Base-by-base conservation (phyloP, 2,113 vertebrate species). In the Sisor rabdophorus region DNA sequence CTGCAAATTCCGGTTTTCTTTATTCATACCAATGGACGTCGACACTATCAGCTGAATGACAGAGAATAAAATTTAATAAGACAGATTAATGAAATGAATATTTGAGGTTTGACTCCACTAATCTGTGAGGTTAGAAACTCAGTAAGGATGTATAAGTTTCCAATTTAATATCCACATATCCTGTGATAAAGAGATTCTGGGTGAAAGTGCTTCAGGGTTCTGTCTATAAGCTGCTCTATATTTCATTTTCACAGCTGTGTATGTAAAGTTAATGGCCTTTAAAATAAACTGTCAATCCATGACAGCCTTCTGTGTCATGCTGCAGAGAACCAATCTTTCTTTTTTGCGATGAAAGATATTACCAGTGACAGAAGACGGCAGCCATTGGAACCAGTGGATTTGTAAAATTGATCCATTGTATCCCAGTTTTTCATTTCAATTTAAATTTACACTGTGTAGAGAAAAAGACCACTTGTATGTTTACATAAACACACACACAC, bases 201-300 rank as follows among this genome's bases (percentile, higher is more conserved):
- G 81, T 78, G 77, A 81, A 11, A n/a, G 71, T 82, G 83, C 75
- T 77, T 71, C 75, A 74, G 79, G 81, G 76, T 50, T 40, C 56
- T 40, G 30, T 70, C 72, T 75, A 73, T 82, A 85, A 67, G n/a
- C 55, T 64, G 68, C 81, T 81, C 76, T 81, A 82, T 81, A 76
- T 85, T 87, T 87, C 82, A 84, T 88, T 82, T 85, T 80, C 76
- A 44, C 79, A 85, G 83, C 75, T 82, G 79, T 59, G 75, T 89
- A 89, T 92, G 90, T 92, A 86, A 91, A 88, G 85, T 91, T 91
- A 92, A 91, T 90, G 89, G 88, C 84, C 86, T 92, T 86, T 90
- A 91, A 92, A 92, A 90, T 89, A 91, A 90, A 90, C 86, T 91
- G 90, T 92, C 90, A 92, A 89, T 91, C 85, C 76, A 60, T 76